Percentiles rank a stretch among this genome's conserved stretches.
Evolutionary conservation across 2,888 invertebrate genomes (phyloP).

Genomic region (Macaria liturata): DNA sequence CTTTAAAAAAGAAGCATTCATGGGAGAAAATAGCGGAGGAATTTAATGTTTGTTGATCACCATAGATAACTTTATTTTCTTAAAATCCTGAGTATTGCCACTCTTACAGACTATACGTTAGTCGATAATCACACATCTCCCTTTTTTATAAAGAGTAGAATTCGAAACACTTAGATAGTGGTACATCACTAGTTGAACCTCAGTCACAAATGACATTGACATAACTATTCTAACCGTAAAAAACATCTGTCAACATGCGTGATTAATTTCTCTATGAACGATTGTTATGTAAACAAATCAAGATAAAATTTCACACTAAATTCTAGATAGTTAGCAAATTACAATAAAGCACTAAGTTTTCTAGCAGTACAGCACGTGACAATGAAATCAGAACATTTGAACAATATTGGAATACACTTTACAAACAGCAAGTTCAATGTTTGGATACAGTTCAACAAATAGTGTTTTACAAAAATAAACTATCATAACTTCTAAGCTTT

Average conservation of each 20-base stretch:
- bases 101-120: background rate
- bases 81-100: background rate
- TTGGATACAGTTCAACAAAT: background rate
- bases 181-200: background rate
- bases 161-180: background rate
- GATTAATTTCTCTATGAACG: background rate
- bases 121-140: conserved; percentile 1
- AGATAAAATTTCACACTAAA: no score
- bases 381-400: background rate
- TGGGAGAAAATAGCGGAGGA: no score
- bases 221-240: background rate
- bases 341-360: background rate
- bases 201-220: background rate
- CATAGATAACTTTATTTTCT: conserved; percentile 19
- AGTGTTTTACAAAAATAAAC: background rate
- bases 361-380: background rate
- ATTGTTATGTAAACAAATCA: background rate
- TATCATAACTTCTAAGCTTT: background rate
- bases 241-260: background rate
- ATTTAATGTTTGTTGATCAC: conserved; percentile 16
- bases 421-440: background rate
- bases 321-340: no score
- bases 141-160: background rate
- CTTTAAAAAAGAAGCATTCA: no score
- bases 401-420: background rate